Conservation (phyloP, 2,113 vertebrate species). For the Macaca mulatta region DNA sequence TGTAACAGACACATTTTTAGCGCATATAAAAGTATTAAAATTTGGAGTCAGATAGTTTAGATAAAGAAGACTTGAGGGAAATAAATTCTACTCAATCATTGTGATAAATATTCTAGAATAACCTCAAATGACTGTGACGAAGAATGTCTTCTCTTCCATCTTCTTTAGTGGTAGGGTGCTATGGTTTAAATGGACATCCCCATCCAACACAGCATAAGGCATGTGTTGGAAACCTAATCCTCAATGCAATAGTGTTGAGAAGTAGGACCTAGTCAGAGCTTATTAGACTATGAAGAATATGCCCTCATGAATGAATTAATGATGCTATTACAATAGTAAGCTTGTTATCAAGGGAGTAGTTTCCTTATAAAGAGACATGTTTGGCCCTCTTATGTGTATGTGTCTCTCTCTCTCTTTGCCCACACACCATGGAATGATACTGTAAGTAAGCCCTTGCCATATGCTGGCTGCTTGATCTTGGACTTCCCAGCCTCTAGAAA, state of each 20-base stretch:
- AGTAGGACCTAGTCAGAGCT: neutral
- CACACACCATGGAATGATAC: neutral
- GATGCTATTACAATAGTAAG: neutral
- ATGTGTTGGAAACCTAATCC: neutral
- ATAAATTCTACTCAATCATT: slow-evolving; percentile 67
- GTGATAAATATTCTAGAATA: slow-evolving; percentile 68
- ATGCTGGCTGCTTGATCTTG: neutral
- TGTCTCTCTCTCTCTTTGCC: neutral
- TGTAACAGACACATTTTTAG: neutral
- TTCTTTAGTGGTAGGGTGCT: slow-evolving; percentile 7
- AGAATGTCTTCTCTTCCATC: slow-evolving; percentile 74
- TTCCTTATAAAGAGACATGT: neutral
- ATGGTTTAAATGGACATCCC: neutral
- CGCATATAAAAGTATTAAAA: slow-evolving; percentile 22
- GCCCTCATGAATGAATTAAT: neutral
- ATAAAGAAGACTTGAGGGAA: slow-evolving; percentile 58
- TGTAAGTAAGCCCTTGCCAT: neutral
- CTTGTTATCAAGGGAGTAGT: neutral
- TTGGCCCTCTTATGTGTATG: neutral
- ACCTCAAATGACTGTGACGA: slow-evolving; percentile 72
- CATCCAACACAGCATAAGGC: neutral
- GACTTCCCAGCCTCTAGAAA: no score
- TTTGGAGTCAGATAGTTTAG: slow-evolving; percentile 18
- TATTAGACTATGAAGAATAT: neutral
- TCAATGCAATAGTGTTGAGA: neutral